Evolutionary conservation across 1,140 invertebrate species (phyloP), one percentile per base, ranked within the genome.

Genomic region (Sipha flava): DNA sequence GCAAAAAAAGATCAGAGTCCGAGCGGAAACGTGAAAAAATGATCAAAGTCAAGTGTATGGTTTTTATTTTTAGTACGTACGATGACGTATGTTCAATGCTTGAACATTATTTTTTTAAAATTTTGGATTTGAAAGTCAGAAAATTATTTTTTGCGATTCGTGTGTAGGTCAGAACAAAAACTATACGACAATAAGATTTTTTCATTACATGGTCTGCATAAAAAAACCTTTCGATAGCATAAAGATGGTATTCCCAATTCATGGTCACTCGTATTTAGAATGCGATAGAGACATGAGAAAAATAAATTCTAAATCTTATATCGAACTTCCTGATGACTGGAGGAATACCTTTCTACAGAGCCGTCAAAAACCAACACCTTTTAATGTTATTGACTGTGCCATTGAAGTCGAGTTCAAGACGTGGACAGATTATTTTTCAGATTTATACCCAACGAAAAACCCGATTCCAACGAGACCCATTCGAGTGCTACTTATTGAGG

Each of bases 101-200:
- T 26, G 16, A 43, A 16, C 49, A 82, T 54, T 81, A 73, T 81
- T 43, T 81, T 59, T 29, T 14, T 26, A 75, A 80, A 23, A 80
- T 64, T 66, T 68, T 82, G 9, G 3, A 10, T 43, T 31, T 31
- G 45, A 45, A 73, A 57, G 79, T 82, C 21, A 21, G 34, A 49
- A 21, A 79, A 34, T 77, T 81, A 77, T 82, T 3, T 82, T 82
- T 81, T 82, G 81, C 57, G 82, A 82, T 59, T 82, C 80, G 21
- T 82, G 81, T 66, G 80, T 64, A 21, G 68, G 70, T 16, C 80
- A 81, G 59, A 81, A 82, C 43, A 82, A 82, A 37, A 82, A 82
- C 43, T 77, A 31, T 57, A 81, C 81, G n/a, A 66, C 80, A 26
- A 26, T 80, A 18, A 18, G 81, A n/a, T 80, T 73, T 40, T 62